phyloP scores from a whole-genome alignment of 2,797 vertebrate genomes.

The Choloepus didactylus region DNA sequence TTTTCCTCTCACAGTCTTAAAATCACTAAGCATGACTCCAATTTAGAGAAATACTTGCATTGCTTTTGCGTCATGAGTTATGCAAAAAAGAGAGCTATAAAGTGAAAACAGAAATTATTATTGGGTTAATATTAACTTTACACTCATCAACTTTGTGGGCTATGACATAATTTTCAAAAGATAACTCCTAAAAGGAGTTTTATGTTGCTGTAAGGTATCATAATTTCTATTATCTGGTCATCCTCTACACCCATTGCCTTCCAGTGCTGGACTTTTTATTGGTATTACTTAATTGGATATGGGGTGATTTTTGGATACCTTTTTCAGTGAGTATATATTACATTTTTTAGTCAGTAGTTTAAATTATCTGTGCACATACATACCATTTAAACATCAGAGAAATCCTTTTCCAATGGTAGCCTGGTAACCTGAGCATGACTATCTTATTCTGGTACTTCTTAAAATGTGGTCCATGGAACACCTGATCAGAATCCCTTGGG shows the following conservation, averaged over 20 bases:
- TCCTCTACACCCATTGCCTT: background rate
- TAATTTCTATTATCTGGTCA: background rate
- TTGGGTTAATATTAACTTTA: background rate
- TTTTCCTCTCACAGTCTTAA: constrained; percentile 29
- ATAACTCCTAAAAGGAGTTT: background rate
- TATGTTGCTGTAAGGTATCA: background rate
- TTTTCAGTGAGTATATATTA: background rate
- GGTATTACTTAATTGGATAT: background rate
- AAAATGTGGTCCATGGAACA: background rate
- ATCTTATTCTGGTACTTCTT: background rate
- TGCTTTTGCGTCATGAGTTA: constrained; percentile 5
- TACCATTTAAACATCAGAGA: background rate
- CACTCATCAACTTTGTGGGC: background rate
- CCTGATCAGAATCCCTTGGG: background rate
- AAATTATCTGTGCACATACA: background rate
- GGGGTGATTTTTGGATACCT: background rate
- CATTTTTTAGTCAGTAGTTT: background rate
- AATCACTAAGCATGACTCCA: background rate
- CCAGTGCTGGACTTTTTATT: background rate
- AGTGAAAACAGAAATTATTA: background rate
- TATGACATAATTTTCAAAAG: background rate
- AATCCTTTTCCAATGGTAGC: background rate
- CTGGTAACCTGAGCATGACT: background rate
- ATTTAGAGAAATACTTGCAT: background rate
- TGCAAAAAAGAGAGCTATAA: background rate